Conservation (phyloP, 2,113 vertebrate genomes). For the Brienomyrus longianalis region DNA sequence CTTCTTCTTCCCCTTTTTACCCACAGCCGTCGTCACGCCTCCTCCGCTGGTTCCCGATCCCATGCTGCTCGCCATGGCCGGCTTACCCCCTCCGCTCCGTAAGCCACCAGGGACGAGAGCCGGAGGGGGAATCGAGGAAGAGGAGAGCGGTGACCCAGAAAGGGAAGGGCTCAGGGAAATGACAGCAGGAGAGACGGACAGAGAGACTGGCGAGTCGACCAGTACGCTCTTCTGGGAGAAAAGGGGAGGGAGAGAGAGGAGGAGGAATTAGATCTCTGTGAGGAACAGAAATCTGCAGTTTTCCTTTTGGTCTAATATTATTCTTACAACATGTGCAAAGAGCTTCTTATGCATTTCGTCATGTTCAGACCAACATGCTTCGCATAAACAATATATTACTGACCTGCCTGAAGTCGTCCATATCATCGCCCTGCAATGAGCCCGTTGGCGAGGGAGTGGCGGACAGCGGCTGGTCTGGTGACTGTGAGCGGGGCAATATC, state of each 20-base stretch:
- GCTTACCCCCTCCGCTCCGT: conserved; percentile 46
- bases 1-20: conserved; percentile 66
- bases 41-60: conserved; percentile 24
- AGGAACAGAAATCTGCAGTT: not conserved
- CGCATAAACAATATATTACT: not conserved
- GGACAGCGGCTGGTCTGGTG: conserved; percentile 73
- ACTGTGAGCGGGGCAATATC: conserved; percentile 66
- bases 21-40: conserved; percentile 18
- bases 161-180: conserved; percentile 54
- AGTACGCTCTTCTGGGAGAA: conserved; percentile 50
- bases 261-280: not conserved
- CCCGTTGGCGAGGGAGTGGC: conserved; percentile 71
- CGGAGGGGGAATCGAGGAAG: conserved; percentile 27
- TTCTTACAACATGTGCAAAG: not conserved
- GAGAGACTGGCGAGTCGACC: conserved; percentile 57
- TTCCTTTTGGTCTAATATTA: not conserved
- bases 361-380: not conserved
- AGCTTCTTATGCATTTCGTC: not conserved
- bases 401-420: conserved; percentile 77
- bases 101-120: conserved; percentile 46
- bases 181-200: conserved; percentile 48
- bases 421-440: conserved; percentile 80
- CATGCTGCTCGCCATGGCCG: not conserved
- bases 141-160: conserved; percentile 34
- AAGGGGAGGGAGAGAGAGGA: conserved; percentile 15